These are phyloP conservation scores for Kryphioiulus occultus DNA, from an alignment of 2,888 invertebrate species.

Conservation along the genomic window DNA sequence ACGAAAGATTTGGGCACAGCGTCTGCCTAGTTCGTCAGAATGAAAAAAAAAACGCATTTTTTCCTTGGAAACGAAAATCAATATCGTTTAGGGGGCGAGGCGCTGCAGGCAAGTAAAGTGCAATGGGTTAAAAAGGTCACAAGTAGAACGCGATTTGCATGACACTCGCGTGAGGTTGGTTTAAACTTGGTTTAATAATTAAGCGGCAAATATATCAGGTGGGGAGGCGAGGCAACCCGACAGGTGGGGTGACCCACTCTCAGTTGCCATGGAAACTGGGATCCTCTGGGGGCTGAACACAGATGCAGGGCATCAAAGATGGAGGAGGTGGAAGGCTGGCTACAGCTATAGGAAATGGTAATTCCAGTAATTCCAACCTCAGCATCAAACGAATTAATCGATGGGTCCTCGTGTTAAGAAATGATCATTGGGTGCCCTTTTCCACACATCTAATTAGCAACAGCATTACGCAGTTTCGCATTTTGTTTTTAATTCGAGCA, in stretches of 20 bases:
- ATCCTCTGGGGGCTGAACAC: neutral
- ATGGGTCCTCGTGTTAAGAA: neutral
- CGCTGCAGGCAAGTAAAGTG: neutral
- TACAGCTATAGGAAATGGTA: neutral
- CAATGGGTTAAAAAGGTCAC: slow-evolving; percentile 1
- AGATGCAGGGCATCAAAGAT: slow-evolving; percentile 31
- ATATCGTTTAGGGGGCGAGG: neutral
- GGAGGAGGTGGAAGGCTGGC: neutral
- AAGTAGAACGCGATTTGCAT: neutral
- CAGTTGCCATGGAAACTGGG: neutral
- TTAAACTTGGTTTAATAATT: slow-evolving; percentile 30
- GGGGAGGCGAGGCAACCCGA: neutral
- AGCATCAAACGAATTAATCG: neutral
- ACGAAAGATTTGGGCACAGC: neutral
- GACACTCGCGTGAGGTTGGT: neutral
- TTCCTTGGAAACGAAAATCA: slow-evolving; percentile 1
- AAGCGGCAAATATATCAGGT: neutral
- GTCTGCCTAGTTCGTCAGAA: neutral
- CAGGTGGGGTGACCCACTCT: slow-evolving; percentile 22
- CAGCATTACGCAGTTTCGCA: neutral
- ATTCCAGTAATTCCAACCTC: neutral
- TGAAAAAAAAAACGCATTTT: neutral
- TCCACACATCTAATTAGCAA: no score
- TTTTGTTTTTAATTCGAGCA: neutral
- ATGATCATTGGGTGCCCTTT: neutral